A percentile compares a stretch with the other conserved stretches of the same genome.
These are phyloP conservation scores for Penaeus chinensis DNA, from an alignment of 1,140 invertebrate species.

Conservation along the genomic window DNA sequence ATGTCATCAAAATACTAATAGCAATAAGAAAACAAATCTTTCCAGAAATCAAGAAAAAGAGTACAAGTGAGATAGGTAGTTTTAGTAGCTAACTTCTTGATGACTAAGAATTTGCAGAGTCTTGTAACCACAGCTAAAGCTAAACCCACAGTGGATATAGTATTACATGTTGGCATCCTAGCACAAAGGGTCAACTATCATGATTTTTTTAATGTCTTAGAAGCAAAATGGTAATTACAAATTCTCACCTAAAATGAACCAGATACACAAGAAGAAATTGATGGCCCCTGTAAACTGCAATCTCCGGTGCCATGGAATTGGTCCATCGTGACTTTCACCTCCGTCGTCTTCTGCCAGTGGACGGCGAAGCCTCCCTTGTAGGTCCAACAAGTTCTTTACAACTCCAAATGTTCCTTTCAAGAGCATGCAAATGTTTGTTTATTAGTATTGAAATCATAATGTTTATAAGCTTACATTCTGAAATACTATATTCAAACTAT, in stretches of 20 bases:
- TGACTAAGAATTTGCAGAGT: too few relatives aligned
- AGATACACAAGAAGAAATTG: conserved; percentile 77
- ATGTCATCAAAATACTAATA: too few relatives aligned
- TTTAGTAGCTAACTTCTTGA: too few relatives aligned
- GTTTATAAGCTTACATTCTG: too few relatives aligned
- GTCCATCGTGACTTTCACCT: conserved; percentile 66
- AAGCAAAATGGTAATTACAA: conserved; percentile 4
- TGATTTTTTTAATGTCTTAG: not conserved
- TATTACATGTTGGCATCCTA: not conserved
- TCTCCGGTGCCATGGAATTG: conserved; percentile 72
- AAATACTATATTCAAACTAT: too few relatives aligned
- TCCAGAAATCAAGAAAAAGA: too few relatives aligned
- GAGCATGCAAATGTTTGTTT: not conserved
- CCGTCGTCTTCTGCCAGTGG: conserved; percentile 72
- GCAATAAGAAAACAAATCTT: too few relatives aligned
- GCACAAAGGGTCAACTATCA: not conserved
- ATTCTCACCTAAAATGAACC: conserved; percentile 75
- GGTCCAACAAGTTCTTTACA: conserved; percentile 74
- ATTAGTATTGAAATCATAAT: too few relatives aligned
- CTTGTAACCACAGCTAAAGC: too few relatives aligned
- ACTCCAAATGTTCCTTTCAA: conserved; percentile 71
- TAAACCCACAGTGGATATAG: not conserved
- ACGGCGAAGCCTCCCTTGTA: conserved; percentile 71
- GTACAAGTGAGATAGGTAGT: too few relatives aligned
- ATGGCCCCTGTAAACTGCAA: conserved; percentile 70